Evolutionary conservation across 2,888 invertebrate genomes (phyloP).

Genomic region (Rhagonycha lutea): DNA sequence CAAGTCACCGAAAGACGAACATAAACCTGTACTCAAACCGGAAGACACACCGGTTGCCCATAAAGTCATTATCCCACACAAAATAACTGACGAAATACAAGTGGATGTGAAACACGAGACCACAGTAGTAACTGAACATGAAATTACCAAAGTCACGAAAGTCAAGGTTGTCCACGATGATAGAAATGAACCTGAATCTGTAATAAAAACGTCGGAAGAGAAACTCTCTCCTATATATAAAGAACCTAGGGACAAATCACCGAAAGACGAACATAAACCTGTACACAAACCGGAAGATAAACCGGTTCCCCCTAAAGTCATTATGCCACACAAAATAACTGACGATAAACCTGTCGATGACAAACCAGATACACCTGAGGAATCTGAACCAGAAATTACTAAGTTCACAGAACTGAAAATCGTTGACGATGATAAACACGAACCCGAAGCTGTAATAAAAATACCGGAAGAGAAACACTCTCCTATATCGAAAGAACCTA

Average conservation of each 20-base stretch:
- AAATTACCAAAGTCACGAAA: background rate
- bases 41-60: no score
- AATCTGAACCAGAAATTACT: no score
- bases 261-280: no score
- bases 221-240: background rate
- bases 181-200: background rate
- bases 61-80: no score
- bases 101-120: background rate
- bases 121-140: background rate
- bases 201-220: background rate
- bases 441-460: background rate
- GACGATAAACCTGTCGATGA: no score
- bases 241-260: no score
- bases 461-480: background rate
- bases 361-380: no score
- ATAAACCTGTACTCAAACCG: no score
- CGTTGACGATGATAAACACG: background rate
- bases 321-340: no score
- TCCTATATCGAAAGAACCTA: background rate
- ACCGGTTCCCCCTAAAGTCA: no score
- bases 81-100: background rate
- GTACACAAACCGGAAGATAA: no score
- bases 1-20: no score
- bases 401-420: background rate
- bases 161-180: background rate